Evolutionary conservation across 2,888 invertebrate genomes (phyloP), one percentile per base, ranked within the genome.

Genomic region (Hybos culiciformis): DNA sequence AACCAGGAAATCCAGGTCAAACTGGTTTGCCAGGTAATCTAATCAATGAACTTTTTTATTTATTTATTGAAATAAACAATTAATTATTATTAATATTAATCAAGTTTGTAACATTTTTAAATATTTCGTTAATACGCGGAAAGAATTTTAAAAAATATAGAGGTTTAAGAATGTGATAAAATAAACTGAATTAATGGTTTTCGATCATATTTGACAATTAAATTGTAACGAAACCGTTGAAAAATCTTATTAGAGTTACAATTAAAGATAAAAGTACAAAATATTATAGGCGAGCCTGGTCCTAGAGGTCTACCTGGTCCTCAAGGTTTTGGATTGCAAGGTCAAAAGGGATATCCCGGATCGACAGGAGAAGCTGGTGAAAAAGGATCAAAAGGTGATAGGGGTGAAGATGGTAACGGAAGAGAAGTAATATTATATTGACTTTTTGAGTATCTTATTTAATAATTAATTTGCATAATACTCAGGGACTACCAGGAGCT

Each of bases 311-410:
- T 74, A 48, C 70, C 77, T 4, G 87, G 87, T 3, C 60, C 75
- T 39, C 74, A 77, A 1, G 61, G 61, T 9, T 46, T n/a, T 4
- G 87, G 87, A 4, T 60, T 75, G 39, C 74, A 77, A 1, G 61
- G 61, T 9, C 46, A 52, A 9, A 37, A 43, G 2, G 86, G 85
- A 2, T 57, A 65, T 1, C 58, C 68, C 6, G 83, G 84, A 17
- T 32, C n/a, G 4, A 8, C 5, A 36, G 48, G 48, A n/a, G 75
- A 75, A 53, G 71, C 74, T 48, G 83, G 83, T 0, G 79, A 81
- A 46, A 80, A 78, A 55, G 84, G 84, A 0, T 78, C 79, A 45
- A 82, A 79, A 56, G 87, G 87, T 1, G 83, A 83, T 15, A 67
- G 77, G 51, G 83, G 76, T 0, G 53, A 72, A 0, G 77, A 81